phyloP scores from a whole-genome alignment of 2,113 vertebrate genomes.

The Istiophorus platypterus region DNA sequence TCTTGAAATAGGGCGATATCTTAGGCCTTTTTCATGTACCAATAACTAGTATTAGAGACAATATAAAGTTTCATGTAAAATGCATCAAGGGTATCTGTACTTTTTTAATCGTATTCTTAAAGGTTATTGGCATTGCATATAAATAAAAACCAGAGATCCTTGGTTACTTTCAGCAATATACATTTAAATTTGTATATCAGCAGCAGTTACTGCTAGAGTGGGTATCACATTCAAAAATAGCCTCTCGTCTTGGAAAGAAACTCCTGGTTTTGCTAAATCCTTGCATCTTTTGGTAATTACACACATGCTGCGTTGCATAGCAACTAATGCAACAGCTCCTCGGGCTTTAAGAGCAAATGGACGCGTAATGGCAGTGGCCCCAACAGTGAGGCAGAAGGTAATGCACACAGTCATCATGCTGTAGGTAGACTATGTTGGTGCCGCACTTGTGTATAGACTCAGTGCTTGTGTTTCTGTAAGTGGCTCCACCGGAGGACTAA shows the following conservation, averaged over 20 bases:
- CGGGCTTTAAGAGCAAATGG: conserved; percentile 41
- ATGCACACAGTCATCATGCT: conserved; percentile 9
- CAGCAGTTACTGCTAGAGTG: background rate
- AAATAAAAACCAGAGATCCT: background rate
- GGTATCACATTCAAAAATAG: conserved; percentile 14
- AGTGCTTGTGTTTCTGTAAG: background rate
- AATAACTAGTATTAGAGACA: background rate
- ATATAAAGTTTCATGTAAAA: background rate
- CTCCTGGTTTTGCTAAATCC: conserved; percentile 23
- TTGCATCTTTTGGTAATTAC: conserved; percentile 20
- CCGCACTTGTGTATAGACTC: conserved; percentile 13
- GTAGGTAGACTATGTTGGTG: background rate
- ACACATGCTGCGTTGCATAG: conserved; percentile 40
- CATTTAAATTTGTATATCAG: conserved; percentile 1
- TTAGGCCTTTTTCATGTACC: background rate
- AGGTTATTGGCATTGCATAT: background rate
- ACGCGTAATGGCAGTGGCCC: conserved; percentile 33
- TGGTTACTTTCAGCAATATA: background rate
- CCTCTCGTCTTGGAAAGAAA: conserved; percentile 20
- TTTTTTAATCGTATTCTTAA: no score
- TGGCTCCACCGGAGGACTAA: background rate
- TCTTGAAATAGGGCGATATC: background rate
- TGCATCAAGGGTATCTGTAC: background rate
- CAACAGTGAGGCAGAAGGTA: conserved; percentile 1
- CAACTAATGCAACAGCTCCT: conserved; percentile 59